These are phyloP conservation scores for Eurosta solidaginis DNA, from an alignment of 1,140 invertebrate species.

Conservation along the genomic window DNA sequence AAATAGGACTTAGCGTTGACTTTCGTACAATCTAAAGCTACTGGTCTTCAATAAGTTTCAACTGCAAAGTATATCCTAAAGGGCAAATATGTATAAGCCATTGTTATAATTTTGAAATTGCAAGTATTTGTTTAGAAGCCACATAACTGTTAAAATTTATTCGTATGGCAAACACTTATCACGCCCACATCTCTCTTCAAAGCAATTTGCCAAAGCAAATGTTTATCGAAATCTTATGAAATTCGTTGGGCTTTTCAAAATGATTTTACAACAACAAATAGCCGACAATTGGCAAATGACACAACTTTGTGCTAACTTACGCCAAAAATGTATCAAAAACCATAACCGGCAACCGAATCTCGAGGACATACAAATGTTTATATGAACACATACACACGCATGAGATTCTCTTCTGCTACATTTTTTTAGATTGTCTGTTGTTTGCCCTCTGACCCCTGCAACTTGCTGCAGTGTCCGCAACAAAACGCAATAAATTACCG, in stretches of 20 bases:
- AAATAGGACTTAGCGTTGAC: too few relatives aligned
- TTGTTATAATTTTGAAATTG: not conserved
- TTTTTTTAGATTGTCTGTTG: not conserved
- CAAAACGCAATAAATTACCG: slow-evolving; percentile 32
- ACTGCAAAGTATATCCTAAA: too few relatives aligned
- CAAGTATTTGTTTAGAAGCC: slow-evolving; percentile 19
- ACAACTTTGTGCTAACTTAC: not conserved
- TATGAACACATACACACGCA: too few relatives aligned
- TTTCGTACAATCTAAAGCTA: too few relatives aligned
- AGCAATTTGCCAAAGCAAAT: slow-evolving; percentile 18
- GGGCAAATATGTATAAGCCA: too few relatives aligned
- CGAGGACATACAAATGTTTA: too few relatives aligned
- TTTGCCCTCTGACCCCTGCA: not conserved
- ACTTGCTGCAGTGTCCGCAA: not conserved
- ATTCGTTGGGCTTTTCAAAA: slow-evolving; percentile 20
- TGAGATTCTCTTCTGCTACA: too few relatives aligned
- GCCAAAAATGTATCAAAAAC: slow-evolving; percentile 4
- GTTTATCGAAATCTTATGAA: not conserved
- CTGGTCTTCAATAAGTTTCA: too few relatives aligned
- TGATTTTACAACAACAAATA: not conserved
- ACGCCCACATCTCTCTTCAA: not conserved
- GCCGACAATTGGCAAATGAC: not conserved
- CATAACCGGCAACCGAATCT: not conserved
- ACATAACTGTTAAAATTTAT: not conserved
- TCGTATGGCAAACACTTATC: not conserved